A percentile compares a stretch with the other conserved stretches of the same genome.
Evolutionary conservation across 2,888 invertebrate genomes (phyloP).

Genomic region (Plebejus melissa): DNA sequence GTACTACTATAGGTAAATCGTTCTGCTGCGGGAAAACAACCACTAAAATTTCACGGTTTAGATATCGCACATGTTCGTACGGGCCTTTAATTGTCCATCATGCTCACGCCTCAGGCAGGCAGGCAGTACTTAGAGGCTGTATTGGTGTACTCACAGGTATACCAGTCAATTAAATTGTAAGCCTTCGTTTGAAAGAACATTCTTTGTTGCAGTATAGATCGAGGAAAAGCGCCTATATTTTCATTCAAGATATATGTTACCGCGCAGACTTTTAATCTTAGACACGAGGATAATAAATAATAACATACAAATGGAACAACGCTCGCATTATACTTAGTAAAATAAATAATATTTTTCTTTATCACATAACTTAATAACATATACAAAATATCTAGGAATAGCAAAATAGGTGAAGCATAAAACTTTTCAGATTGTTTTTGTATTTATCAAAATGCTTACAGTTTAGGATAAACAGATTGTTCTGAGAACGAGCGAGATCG

Average conservation of each 20-base stretch:
- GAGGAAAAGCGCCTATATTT: not conserved
- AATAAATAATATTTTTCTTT: conserved; percentile 29
- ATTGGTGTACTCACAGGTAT: too few relatives aligned
- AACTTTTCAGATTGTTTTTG: conserved; percentile 23
- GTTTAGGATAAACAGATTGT: conserved; percentile 27
- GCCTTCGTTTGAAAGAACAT: too few relatives aligned
- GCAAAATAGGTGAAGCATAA: conserved; percentile 12
- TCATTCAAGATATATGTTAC: not conserved
- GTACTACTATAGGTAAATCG: too few relatives aligned
- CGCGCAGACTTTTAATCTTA: not conserved
- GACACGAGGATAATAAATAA: not conserved
- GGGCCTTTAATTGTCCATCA: too few relatives aligned
- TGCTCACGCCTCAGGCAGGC: too few relatives aligned
- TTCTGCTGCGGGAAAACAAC: too few relatives aligned
- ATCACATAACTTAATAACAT: not conserved
- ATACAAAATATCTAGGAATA: conserved; percentile 7
- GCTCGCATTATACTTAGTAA: not conserved
- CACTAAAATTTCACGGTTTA: too few relatives aligned
- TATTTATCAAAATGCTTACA: conserved; percentile 19
- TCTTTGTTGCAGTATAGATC: not conserved
- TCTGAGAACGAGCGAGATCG: conserved; percentile 32
- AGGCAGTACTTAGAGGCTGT: too few relatives aligned
- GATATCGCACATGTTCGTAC: too few relatives aligned
- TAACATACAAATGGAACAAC: not conserved
- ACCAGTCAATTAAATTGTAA: too few relatives aligned